Percentiles rank a stretch among this genome's conserved stretches.
These are phyloP conservation scores for Polypterus senegalus DNA, from an alignment of 2,113 vertebrate species.

Conservation along the genomic window DNA sequence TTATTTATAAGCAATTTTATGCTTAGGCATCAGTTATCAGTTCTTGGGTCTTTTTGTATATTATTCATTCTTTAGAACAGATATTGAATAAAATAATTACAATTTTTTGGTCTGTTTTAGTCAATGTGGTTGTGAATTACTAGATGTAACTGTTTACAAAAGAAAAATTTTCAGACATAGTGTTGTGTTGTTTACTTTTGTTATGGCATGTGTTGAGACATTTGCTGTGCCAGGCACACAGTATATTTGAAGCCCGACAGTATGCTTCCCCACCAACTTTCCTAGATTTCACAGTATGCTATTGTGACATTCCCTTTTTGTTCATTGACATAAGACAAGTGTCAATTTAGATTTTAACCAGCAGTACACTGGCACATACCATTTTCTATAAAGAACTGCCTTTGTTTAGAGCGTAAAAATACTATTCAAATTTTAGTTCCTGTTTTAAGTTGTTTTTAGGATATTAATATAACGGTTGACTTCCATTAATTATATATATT, in stretches of 20 bases:
- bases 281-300: conserved; percentile 27
- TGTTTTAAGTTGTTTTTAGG: not conserved
- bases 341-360: conserved; percentile 32
- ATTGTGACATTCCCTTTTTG: conserved; percentile 25
- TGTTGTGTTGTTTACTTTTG: no score
- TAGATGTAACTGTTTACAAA: no score
- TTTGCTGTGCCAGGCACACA: conserved; percentile 19
- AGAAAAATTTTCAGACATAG: no score
- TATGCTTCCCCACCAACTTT: conserved; percentile 28
- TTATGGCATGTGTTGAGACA: no score
- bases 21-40: no score
- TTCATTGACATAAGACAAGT: conserved; percentile 31
- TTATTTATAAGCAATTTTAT: no score
- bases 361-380: conserved; percentile 21
- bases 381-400: conserved; percentile 17
- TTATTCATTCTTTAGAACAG: no score
- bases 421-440: not conserved
- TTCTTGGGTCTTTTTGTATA: no score
- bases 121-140: no score
- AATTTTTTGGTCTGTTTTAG: no score
- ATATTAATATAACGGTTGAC: not conserved
- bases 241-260: conserved; percentile 29
- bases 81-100: no score
- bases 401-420: conserved; percentile 12
- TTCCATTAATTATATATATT: not conserved